These are phyloP conservation scores for Leiothrix lutea DNA, from an alignment of 2,113 vertebrate genomes.

Conservation along the genomic window DNA sequence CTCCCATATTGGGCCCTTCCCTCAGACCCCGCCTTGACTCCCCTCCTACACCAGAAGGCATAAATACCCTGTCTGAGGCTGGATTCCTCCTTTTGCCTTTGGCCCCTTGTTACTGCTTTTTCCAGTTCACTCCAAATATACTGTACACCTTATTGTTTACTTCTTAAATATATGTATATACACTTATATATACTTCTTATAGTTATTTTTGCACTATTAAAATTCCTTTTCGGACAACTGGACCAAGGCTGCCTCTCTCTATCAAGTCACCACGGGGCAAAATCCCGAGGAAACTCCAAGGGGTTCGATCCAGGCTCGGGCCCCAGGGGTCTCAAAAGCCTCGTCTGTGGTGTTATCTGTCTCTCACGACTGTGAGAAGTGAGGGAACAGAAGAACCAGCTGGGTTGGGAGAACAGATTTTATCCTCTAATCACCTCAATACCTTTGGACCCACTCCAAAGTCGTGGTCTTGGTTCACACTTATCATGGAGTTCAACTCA, in stretches of 20 bases:
- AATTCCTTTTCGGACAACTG: not conserved
- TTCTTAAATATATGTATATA: no score
- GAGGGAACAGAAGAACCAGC: not conserved
- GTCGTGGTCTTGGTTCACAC: not conserved
- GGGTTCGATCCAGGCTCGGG: not conserved
- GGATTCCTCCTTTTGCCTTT: not conserved
- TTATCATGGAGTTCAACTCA: not conserved
- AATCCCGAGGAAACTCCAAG: not conserved
- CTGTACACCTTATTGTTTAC: not conserved
- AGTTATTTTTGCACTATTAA: not conserved
- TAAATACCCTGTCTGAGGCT: not conserved
- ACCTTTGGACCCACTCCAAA: not conserved
- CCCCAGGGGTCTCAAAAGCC: not conserved
- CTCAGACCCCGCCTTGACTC: not conserved
- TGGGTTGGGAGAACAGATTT: accelerated
- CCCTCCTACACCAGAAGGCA: not conserved
- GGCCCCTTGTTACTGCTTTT: not conserved
- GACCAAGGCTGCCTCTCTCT: not conserved
- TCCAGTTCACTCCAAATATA: not conserved
- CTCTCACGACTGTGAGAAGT: accelerated
- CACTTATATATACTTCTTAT: no score
- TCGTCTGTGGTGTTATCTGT: accelerated
- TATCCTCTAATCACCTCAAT: accelerated
- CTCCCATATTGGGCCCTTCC: not conserved
- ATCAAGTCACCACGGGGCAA: not conserved